Evolutionary conservation across 2,888 invertebrate species (phyloP).

Genomic region (Phragmatobia fuliginosa): DNA sequence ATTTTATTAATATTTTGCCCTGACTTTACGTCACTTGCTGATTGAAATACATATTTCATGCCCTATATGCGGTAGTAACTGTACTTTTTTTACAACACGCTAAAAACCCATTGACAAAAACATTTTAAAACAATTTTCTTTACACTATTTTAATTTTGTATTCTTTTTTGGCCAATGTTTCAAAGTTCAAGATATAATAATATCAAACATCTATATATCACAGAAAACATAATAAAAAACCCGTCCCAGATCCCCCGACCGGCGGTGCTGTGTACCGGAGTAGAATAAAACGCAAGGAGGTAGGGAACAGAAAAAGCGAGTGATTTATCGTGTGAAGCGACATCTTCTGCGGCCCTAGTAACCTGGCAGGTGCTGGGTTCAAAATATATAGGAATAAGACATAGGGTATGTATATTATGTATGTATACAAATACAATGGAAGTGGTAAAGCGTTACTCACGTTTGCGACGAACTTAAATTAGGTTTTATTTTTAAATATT

Average conservation of each 20-base stretch:
- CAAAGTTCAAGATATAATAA: neutral
- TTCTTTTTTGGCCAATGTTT: neutral
- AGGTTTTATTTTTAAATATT: neutral
- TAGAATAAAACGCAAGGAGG: constrained; percentile 75
- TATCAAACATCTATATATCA: constrained; percentile 11
- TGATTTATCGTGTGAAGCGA: constrained; percentile 82
- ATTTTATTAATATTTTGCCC: neutral
- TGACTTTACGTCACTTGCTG: neutral
- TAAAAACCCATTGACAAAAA: neutral
- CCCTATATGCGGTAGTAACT: neutral
- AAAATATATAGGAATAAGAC: neutral
- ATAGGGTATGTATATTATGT: neutral
- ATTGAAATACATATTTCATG: neutral
- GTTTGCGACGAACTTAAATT: neutral
- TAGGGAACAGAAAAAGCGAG: constrained; percentile 68
- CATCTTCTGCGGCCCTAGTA: constrained; percentile 72
- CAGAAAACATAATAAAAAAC: constrained; percentile 21
- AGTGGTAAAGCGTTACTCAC: neutral
- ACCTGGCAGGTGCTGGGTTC: constrained; percentile 54
- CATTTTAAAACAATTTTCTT: neutral
- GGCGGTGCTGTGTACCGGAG: constrained; percentile 59
- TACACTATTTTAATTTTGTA: neutral
- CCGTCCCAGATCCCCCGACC: constrained; percentile 55
- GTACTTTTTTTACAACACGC: neutral
- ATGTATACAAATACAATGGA: neutral